A percentile compares a stretch with the other conserved stretches of the same genome.
phyloP scores from a whole-genome alignment of 1,140 invertebrate species.

The Drosophila setifemur region DNA sequence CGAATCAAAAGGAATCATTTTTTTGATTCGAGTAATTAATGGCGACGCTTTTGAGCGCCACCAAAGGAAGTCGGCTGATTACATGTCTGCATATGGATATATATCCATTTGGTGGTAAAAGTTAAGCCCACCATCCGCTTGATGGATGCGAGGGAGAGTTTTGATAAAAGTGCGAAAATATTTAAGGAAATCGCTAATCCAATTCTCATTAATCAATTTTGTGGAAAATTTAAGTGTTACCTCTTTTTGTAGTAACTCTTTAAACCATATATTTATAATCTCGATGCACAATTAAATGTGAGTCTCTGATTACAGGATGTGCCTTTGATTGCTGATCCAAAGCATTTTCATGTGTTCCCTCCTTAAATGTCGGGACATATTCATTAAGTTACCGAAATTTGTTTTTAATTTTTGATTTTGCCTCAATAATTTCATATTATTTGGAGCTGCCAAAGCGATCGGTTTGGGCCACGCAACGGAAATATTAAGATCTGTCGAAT shows the following conservation, averaged over 20 bases:
- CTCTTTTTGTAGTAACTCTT: too few relatives aligned
- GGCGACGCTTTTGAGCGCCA: slow-evolving; percentile 59
- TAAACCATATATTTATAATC: too few relatives aligned
- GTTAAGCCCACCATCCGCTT: slow-evolving; percentile 20
- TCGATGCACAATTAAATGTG: too few relatives aligned
- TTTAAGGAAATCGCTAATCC: too few relatives aligned
- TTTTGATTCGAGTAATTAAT: slow-evolving; percentile 62
- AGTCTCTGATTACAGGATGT: too few relatives aligned
- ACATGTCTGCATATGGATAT: slow-evolving; percentile 11
- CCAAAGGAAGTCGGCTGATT: slow-evolving; percentile 39
- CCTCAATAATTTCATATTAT: slow-evolving; percentile 33
- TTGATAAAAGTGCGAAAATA: too few relatives aligned
- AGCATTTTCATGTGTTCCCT: too few relatives aligned
- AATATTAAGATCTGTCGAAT: slow-evolving; percentile 26
- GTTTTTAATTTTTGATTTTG: slow-evolving; percentile 10
- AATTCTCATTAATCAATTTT: too few relatives aligned
- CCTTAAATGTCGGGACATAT: too few relatives aligned
- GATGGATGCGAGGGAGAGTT: slow-evolving; percentile 8
- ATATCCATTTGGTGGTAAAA: slow-evolving; percentile 34
- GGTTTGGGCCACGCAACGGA: slow-evolving; percentile 31
- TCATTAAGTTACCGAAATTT: slow-evolving; percentile 1
- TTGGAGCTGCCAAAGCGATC: slow-evolving; percentile 43
- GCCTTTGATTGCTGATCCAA: too few relatives aligned
- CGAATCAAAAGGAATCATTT: slow-evolving; percentile 46
- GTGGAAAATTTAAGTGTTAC: too few relatives aligned